Conservation (phyloP, 2,888 invertebrate genomes). For the Beris morrisii region DNA sequence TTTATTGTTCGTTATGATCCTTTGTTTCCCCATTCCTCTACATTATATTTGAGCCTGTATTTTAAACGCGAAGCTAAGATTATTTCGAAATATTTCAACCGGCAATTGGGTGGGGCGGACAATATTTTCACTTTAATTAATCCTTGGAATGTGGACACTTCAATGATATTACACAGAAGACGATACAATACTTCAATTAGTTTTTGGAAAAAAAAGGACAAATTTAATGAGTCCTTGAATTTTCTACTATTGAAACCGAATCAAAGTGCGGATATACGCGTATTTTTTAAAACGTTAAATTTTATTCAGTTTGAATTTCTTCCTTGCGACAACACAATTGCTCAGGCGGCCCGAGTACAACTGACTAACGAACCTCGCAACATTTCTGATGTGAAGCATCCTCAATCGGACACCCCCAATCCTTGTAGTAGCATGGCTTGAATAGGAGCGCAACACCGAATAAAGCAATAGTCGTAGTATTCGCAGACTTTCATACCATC, state of each 20-base stretch:
- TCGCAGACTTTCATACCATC: too few relatives aligned
- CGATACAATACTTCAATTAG: too few relatives aligned
- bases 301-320: neutral
- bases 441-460: too few relatives aligned
- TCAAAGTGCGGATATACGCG: too few relatives aligned
- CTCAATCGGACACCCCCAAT: slow-evolving; percentile 14
- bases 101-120: slow-evolving; percentile 10
- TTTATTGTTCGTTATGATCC: slow-evolving; percentile 28
- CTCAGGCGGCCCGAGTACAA: slow-evolving; percentile 13
- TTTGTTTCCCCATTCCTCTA: slow-evolving; percentile 4
- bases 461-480: too few relatives aligned
- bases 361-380: slow-evolving; percentile 22
- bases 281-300: too few relatives aligned
- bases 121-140: slow-evolving; percentile 15
- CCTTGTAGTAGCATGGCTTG: slow-evolving; percentile 11
- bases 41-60: neutral
- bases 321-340: neutral
- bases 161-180: too few relatives aligned
- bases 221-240: too few relatives aligned
- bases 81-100: slow-evolving; percentile 7
- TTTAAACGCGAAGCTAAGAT: neutral
- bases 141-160: slow-evolving; percentile 2
- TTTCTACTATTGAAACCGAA: too few relatives aligned
- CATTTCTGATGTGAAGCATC: neutral
- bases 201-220: too few relatives aligned